Evolutionary conservation across 2,113 vertebrate genomes (phyloP), one percentile per base, ranked within the genome.

Genomic region (Echinops telfairi): DNA sequence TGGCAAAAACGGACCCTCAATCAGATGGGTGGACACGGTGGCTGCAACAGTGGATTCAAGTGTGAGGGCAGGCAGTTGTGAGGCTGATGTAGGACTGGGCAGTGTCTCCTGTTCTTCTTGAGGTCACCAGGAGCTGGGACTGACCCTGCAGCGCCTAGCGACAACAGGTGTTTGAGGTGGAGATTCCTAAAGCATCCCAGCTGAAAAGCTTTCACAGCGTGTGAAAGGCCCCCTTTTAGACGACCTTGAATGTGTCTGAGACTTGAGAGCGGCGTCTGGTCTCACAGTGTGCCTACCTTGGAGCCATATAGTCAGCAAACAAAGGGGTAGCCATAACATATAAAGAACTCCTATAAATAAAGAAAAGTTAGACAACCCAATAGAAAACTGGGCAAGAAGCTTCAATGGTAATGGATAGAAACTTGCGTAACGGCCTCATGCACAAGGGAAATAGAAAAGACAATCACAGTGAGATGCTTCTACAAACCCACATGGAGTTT

Each of bases 281-380:
- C 23, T 92, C 25, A 19, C 76, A 62, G 16, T 33, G 6, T 66
- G 62, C 57, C 75, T 29, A 8, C 36, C 17, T 20, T 47, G 33
- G 16, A 31, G 81, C n/a, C 47, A 5, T 68, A 60, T 83, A 40
- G 40, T 62, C 38, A 71, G 36, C 70, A 16, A 17, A n/a, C 62
- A 27, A 53, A 75, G 71, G 23, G 8, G 22, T 40, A 33, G 47
- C 43, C 31, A 83, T 6, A 47, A 66, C 23, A 58, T 47, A 40
- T 25, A 89, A 82, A 91, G 80, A 95, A 33, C 36, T 92, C 70
- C 84, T 53, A 17, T 36, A 68, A 85, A 43, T 81, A 64, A 89
- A 84, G 83, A 86, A 89, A 89, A 60, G 15, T 22, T 23, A 57
- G 60, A 77, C 17, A 77, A 53, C 14, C 40, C 11, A 2, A 19